These are phyloP conservation scores for Crotalus tigris DNA, from an alignment of 2,113 vertebrate genomes.

Conservation along the genomic window DNA sequence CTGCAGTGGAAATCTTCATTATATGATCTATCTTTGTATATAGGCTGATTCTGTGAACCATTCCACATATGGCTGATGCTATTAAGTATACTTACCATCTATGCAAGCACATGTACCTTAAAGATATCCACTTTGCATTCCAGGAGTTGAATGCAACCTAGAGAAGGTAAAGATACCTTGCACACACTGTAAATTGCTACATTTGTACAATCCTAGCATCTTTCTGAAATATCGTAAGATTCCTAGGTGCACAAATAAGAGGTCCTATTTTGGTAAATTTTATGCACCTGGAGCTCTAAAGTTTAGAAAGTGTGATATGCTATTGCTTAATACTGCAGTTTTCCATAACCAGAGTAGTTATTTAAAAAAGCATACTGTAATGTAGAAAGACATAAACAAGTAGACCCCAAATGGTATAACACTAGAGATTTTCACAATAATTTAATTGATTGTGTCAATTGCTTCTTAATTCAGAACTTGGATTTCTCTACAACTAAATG, in stretches of 20 bases:
- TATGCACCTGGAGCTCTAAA: not conserved
- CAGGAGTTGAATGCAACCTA: not conserved
- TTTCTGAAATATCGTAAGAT: not conserved
- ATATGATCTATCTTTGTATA: not conserved
- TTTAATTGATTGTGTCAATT: not conserved
- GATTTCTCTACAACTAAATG: not conserved
- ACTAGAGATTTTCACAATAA: not conserved
- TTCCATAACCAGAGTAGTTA: not conserved
- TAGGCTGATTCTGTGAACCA: not conserved
- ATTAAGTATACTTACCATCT: too few relatives aligned
- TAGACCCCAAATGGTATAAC: not conserved
- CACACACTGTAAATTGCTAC: not conserved
- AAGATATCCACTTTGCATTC: not conserved
- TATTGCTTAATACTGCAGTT: not conserved
- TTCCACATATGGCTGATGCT: not conserved
- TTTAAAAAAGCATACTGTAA: not conserved
- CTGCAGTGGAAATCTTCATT: not conserved
- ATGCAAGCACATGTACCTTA: not conserved
- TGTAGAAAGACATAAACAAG: not conserved
- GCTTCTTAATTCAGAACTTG: not conserved
- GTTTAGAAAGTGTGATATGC: not conserved
- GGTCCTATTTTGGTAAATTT: not conserved
- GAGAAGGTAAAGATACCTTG: not conserved
- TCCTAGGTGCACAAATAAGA: not conserved
- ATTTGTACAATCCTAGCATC: not conserved